Evolutionary conservation across 2,797 vertebrate species (phyloP).

Genomic region (Premnoplex brunnescens): DNA sequence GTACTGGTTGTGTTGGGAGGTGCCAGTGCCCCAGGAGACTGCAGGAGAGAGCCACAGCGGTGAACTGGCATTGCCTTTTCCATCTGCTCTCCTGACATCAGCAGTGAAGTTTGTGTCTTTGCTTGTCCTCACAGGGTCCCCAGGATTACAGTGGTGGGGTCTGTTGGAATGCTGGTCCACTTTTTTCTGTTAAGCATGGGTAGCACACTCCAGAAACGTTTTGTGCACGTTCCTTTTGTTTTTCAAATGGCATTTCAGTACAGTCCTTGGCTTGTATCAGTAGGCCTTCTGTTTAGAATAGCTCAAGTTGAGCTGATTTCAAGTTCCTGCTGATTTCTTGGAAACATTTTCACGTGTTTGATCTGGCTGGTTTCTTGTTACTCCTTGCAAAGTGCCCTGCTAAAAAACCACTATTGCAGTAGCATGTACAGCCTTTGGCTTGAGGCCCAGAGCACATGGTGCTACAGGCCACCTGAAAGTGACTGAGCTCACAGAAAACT

Average conservation of each 20-base stretch:
- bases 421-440: neutral
- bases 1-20: neutral
- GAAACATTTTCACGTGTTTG: neutral
- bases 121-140: neutral
- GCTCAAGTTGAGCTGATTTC: neutral
- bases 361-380: neutral
- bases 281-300: neutral
- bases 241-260: neutral
- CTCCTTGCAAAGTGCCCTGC: neutral
- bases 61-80: neutral
- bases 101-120: neutral
- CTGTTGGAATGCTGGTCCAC: neutral
- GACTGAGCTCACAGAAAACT: neutral
- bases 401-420: neutral
- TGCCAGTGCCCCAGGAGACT: neutral
- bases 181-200: neutral
- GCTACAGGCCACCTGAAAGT: neutral
- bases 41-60: accelerated
- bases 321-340: neutral
- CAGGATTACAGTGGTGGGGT: neutral
- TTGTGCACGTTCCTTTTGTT: neutral
- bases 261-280: neutral
- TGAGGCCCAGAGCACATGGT: neutral
- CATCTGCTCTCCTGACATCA: neutral
- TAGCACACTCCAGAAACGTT: neutral